Evolutionary conservation across 2,113 vertebrate genomes (phyloP).

Genomic region (Thunnus maccoyii): DNA sequence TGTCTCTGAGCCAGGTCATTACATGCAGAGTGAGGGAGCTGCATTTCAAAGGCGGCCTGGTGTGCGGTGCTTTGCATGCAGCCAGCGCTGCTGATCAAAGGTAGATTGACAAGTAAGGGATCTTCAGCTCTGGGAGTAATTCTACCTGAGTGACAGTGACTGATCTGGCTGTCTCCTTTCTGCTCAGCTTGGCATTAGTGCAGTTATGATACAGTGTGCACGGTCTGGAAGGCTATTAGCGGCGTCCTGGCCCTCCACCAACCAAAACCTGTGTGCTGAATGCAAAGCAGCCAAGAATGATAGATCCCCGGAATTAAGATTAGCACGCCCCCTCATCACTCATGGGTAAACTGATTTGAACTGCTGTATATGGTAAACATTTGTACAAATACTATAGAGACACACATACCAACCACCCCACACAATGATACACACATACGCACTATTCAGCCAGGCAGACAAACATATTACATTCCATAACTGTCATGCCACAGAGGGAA

Average conservation of each 20-base stretch:
- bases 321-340: slow-evolving; percentile 33
- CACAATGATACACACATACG: slow-evolving; percentile 33
- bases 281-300: slow-evolving; percentile 54
- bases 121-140: slow-evolving; percentile 68
- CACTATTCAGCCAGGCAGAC: slow-evolving; percentile 50
- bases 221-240: slow-evolving; percentile 44
- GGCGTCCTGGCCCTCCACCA: slow-evolving; percentile 34
- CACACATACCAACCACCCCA: neutral
- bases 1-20: slow-evolving; percentile 53
- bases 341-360: slow-evolving; percentile 51
- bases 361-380: slow-evolving; percentile 39
- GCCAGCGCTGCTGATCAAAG: slow-evolving; percentile 62
- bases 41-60: slow-evolving; percentile 50
- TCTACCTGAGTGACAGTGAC: slow-evolving; percentile 73
- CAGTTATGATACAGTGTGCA: slow-evolving; percentile 58
- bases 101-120: slow-evolving; percentile 66
- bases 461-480: slow-evolving; percentile 68
- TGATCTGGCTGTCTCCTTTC: slow-evolving; percentile 65
- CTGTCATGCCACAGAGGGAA: slow-evolving; percentile 67
- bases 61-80: slow-evolving; percentile 53
- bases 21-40: slow-evolving; percentile 42
- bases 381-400: slow-evolving; percentile 38
- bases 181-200: slow-evolving; percentile 53
- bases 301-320: slow-evolving; percentile 38
- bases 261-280: slow-evolving; percentile 32